phyloP scores from a whole-genome alignment of 1,140 invertebrate species.

The Nasonia giraulti region DNA sequence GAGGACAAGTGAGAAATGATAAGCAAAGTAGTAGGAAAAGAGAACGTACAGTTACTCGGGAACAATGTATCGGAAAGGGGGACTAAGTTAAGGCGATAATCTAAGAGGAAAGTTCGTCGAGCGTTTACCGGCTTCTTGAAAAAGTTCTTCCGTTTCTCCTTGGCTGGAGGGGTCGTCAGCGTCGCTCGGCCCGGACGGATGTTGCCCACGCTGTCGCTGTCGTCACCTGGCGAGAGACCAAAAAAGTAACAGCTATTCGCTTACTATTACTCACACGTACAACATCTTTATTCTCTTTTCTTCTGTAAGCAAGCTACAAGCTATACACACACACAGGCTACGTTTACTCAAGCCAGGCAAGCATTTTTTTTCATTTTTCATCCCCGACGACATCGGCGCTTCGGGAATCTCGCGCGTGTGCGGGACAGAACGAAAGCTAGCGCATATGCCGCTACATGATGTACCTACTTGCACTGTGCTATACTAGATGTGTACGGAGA shows the following conservation, averaged over 20 bases:
- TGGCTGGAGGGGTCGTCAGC: constrained; percentile 91
- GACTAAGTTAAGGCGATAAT: not conserved
- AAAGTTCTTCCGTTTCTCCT: constrained; percentile 98
- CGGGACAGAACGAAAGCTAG: not conserved
- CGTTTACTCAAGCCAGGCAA: constrained; percentile 22
- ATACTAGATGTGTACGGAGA: not conserved
- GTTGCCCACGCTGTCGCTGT: constrained; percentile 85
- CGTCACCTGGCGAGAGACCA: constrained; percentile 79
- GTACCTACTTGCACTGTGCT: not conserved
- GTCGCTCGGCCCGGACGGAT: constrained; percentile 83
- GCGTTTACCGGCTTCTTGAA: constrained; percentile 91
- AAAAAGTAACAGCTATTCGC: constrained; percentile 26
- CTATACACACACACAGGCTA: too few relatives aligned
- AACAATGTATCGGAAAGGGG: not conserved
- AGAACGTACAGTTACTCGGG: too few relatives aligned
- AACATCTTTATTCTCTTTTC: not conserved
- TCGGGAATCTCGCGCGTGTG: too few relatives aligned
- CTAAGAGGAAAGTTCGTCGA: constrained; percentile 14
- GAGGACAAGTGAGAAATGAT: too few relatives aligned
- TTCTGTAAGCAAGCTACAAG: not conserved
- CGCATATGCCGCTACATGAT: constrained; percentile 20
- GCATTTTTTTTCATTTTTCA: not conserved
- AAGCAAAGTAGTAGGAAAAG: too few relatives aligned
- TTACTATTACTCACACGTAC: not conserved
- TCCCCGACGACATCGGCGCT: too few relatives aligned